These are phyloP conservation scores for Cremastobaeus sp. DNA, from an alignment of 2,888 invertebrate species.

Conservation along the genomic window DNA sequence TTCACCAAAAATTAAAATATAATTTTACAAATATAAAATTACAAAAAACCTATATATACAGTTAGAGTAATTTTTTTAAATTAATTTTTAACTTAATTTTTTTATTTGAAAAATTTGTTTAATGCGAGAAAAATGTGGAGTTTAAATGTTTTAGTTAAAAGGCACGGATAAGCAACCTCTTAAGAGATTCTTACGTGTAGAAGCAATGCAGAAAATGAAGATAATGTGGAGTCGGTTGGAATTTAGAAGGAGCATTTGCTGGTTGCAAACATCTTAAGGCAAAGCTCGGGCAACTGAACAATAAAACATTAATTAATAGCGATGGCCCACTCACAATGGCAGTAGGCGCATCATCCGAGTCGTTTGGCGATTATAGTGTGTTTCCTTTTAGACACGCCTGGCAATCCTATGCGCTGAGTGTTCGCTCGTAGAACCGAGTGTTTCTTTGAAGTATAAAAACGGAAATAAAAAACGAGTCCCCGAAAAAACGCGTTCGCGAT, in stretches of 20 bases:
- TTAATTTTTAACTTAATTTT: no score
- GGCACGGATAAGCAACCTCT: constrained; percentile 73
- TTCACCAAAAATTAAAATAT: not conserved
- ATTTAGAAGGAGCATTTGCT: constrained; percentile 37
- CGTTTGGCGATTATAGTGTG: constrained; percentile 59
- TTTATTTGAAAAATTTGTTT: no score
- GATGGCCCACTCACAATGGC: constrained; percentile 68
- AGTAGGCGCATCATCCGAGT: constrained; percentile 56
- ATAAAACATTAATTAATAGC: constrained; percentile 76
- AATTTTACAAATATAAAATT: no score
- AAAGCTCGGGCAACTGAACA: constrained; percentile 66
- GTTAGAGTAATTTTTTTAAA: no score
- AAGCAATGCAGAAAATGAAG: constrained; percentile 64
- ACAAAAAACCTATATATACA: no score
- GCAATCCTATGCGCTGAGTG: constrained; percentile 26
- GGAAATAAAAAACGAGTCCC: constrained; percentile 25
- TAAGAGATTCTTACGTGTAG: constrained; percentile 60
- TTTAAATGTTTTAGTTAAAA: no score
- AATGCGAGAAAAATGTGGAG: no score
- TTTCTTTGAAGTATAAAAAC: not conserved
- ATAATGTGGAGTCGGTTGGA: constrained; percentile 65
- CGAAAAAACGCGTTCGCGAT: constrained; percentile 17
- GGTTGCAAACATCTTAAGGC: constrained; percentile 17
- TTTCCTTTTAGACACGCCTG: constrained; percentile 60
- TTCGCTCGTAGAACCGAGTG: not conserved